phyloP scores from a whole-genome alignment of 2,113 vertebrate genomes.

The Ceyx margarethae region DNA sequence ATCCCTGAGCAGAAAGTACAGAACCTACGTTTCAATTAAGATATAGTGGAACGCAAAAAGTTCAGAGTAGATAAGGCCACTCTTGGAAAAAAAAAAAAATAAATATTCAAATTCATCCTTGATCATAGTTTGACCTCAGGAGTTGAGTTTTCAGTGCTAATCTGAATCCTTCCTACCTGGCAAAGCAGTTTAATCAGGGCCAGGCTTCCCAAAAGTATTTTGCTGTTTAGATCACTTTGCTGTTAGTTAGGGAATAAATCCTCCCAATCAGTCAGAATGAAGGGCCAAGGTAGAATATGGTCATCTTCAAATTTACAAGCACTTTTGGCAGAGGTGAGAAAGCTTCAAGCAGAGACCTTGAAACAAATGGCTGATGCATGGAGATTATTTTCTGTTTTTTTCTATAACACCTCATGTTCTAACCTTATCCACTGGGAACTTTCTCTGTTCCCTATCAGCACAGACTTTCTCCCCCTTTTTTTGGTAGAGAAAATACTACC shows the following conservation, averaged over 20 bases:
- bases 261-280: neutral
- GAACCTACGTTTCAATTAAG: constrained; percentile 79
- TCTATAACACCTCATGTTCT: neutral
- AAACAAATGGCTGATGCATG: neutral
- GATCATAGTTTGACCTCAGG: constrained; percentile 34
- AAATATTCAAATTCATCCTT: constrained; percentile 69
- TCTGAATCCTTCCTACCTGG: neutral
- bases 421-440: neutral
- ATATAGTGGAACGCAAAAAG: constrained; percentile 75
- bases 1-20: constrained; percentile 80
- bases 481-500: neutral
- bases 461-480: neutral
- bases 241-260: neutral
- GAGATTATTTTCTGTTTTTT: neutral
- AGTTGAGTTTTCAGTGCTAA: constrained; percentile 39
- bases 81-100: constrained; percentile 4
- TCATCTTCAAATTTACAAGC: neutral
- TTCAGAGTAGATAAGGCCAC: constrained; percentile 71
- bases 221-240: neutral
- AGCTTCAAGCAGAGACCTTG: neutral
- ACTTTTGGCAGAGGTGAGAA: neutral
- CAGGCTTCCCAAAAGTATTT: neutral
- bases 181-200: neutral
- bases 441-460: neutral
- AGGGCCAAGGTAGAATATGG: neutral